A percentile compares a stretch with the other conserved stretches of the same genome.
phyloP scores from a whole-genome alignment of 92 coral and sea anemone genomes.

The Siderastrea radians region DNA sequence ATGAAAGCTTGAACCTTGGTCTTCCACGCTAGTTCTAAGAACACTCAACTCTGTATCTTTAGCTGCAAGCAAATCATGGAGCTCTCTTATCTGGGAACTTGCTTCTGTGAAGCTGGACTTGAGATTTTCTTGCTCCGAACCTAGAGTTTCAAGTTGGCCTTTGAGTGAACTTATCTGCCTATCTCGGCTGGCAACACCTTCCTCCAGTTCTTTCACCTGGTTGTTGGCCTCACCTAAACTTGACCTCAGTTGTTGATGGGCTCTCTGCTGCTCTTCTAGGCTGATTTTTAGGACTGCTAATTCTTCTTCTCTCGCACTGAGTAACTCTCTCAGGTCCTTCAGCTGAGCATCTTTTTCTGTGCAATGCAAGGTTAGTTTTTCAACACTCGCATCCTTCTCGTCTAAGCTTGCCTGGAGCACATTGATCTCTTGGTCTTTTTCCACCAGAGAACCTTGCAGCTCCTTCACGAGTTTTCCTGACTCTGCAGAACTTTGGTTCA shows the following conservation, averaged over 20 bases:
- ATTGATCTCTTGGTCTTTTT: constrained; percentile 29
- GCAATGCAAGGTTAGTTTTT: constrained; percentile 26
- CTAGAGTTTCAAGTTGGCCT: constrained; percentile 26
- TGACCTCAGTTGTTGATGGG: constrained; percentile 5
- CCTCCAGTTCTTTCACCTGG: constrained; percentile 39
- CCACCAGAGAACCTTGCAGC: constrained; percentile 15
- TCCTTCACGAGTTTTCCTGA: constrained; percentile 19
- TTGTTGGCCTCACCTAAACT: not conserved
- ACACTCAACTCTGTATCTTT: constrained; percentile 44
- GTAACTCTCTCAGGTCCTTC: not conserved
- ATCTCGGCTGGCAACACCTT: constrained; percentile 15
- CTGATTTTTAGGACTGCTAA: not conserved
- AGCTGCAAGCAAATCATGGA: constrained; percentile 44
- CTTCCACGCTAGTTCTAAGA: constrained; percentile 57
- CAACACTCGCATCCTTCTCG: constrained; percentile 15
- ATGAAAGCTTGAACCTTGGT: constrained; percentile 65
- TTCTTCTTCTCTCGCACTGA: constrained; percentile 37
- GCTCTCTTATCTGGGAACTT: constrained; percentile 36
- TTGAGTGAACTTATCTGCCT: constrained; percentile 12
- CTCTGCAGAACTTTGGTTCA: constrained; percentile 36
- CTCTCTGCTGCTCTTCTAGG: constrained; percentile 23
- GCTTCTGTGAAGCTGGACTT: constrained; percentile 38
- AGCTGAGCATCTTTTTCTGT: constrained; percentile 7
- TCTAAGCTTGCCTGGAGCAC: constrained; percentile 22
- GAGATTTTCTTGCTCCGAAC: constrained; percentile 29